phyloP scores from a whole-genome alignment of 64 coral and sea anemone genomes.

The Catalaphyllia jardinei region DNA sequence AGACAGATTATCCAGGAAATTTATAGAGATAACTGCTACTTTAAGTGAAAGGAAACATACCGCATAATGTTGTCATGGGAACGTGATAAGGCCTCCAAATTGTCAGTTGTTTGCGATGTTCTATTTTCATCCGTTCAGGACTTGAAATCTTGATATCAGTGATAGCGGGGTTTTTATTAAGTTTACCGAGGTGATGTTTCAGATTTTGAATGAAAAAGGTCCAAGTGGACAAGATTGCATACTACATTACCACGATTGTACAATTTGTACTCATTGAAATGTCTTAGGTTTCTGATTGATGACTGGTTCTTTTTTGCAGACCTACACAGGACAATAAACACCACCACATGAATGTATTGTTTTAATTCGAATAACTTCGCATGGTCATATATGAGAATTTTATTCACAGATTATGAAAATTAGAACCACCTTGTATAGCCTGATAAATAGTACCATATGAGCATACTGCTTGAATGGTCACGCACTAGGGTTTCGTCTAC shows the following conservation, averaged over 20 bases:
- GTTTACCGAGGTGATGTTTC: background rate
- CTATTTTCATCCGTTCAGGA: background rate
- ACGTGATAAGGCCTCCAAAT: background rate
- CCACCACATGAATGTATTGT: too few species aligned
- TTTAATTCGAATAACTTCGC: too few species aligned
- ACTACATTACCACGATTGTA: background rate
- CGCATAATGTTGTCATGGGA: background rate
- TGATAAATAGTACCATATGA: background rate
- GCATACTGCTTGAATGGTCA: background rate
- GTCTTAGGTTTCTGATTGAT: background rate
- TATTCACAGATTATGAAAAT: too few species aligned
- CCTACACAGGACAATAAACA: too few species aligned
- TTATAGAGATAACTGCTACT: background rate
- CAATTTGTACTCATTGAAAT: background rate
- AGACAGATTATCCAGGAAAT: background rate
- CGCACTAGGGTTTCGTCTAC: background rate
- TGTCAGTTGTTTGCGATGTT: background rate
- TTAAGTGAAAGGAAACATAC: background rate
- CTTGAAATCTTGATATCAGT: background rate
- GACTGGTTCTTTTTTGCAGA: too few species aligned
- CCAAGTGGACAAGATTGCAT: background rate
- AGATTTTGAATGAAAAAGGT: background rate
- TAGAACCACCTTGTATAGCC: background rate
- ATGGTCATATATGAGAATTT: too few species aligned
- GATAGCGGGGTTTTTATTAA: background rate